Evolutionary conservation across 1,140 invertebrate genomes (phyloP), one percentile per base, ranked within the genome.

Genomic region (Ptiloglossa arizonensis): DNA sequence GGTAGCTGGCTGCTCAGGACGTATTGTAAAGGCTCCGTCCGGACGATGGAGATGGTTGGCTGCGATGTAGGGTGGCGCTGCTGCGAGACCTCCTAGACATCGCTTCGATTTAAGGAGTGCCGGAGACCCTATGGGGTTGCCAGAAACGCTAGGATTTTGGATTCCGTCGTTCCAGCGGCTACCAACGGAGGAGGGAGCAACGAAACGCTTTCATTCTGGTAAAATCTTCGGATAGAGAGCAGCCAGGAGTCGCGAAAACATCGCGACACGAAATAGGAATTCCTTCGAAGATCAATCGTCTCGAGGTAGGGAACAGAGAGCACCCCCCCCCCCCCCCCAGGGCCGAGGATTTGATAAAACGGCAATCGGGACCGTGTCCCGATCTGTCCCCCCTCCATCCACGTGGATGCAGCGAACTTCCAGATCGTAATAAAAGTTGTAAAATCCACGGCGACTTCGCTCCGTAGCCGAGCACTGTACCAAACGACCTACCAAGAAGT

Each of bases 21-120:
- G 89, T 90, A 92, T 91, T 92, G 90, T 89, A 90, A 90, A 92
- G 86, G 84, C 86, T 88, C 80, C 85, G 86, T 80, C 82, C 70
- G 80, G 79, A 83, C 72, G 71, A 76, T 75, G 75, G 85, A 79
- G 75, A 75, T 71, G 72, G 64, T 56, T 68, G 62, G 19, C 35
- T 46, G 72, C 76, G 70, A 62, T 46, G 63, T 79, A 63, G 79
- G 71, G 67, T 69, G 79, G 63, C 75, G 56, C 59, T 72, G 70
- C 67, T 62, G 35, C 48, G 50, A 73, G 75, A 86, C 77, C 73
- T 83, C 86, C 83, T 87, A 87, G 86, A 87, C 83, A 72, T 78
- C 69, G 81, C 74, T 82, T 86, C 87, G 84, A 88, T 89, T 89
- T 88, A 87, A 86, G 85, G 81, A 88, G 77, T 83, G 81, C 75